These are phyloP conservation scores for Ormyrus pomaceus DNA, from an alignment of 2,888 invertebrate species.

Conservation along the genomic window DNA sequence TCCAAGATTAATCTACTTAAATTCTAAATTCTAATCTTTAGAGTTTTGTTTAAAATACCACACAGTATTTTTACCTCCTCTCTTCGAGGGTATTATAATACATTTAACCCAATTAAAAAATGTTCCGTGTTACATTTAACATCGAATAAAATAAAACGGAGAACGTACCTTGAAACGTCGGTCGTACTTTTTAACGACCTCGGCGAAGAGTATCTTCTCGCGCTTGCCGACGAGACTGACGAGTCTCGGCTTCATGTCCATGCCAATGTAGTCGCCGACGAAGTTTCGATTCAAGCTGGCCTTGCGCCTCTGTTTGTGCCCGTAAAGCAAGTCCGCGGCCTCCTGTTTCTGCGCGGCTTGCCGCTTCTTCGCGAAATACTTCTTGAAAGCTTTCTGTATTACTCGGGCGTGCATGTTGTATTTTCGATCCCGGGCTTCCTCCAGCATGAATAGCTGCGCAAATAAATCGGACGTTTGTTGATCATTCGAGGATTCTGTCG, in stretches of 20 bases:
- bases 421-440: conserved; percentile 82
- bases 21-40: too few relatives aligned
- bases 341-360: conserved; percentile 79
- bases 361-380: conserved; percentile 79
- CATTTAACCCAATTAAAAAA: too few relatives aligned
- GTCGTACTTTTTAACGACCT: conserved; percentile 82
- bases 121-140: not conserved
- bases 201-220: conserved; percentile 82
- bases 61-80: too few relatives aligned
- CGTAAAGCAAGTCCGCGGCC: conserved; percentile 76
- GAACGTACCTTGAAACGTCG: conserved; percentile 79
- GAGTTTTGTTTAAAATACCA: too few relatives aligned
- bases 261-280: conserved; percentile 83
- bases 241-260: conserved; percentile 80
- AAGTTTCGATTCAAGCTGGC: conserved; percentile 82
- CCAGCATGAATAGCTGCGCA: conserved; percentile 81
- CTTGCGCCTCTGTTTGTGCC: conserved; percentile 80
- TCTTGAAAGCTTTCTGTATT: conserved; percentile 82
- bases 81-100: too few relatives aligned
- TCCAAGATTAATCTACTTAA: too few relatives aligned
- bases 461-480: too few relatives aligned
- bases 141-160: not conserved
- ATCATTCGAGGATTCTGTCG: too few relatives aligned
- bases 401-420: conserved; percentile 81
- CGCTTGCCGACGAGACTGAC: conserved; percentile 79